Evolutionary conservation across 2,797 vertebrate genomes (phyloP).

Genomic region (Sebastes hubbsi): DNA sequence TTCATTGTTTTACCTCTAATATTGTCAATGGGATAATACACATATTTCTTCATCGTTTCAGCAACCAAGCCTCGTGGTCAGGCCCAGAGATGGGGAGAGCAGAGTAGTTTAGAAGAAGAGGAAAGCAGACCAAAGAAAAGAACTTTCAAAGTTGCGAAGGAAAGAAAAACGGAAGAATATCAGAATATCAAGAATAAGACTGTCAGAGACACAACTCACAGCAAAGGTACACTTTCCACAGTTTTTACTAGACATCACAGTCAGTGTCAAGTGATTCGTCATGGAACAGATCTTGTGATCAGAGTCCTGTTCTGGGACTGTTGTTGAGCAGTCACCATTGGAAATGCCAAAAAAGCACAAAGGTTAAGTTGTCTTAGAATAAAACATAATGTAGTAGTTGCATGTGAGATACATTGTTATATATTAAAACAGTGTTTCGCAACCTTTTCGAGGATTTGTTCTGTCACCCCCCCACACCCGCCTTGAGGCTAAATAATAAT

Average conservation of each 20-base stretch:
- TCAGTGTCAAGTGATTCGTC: neutral
- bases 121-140: neutral
- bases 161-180: neutral
- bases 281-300: neutral
- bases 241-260: neutral
- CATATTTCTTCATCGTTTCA: neutral
- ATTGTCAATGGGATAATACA: neutral
- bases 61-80: conserved; percentile 1
- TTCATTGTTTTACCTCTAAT: neutral
- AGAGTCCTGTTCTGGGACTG: neutral
- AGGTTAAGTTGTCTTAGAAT: neutral
- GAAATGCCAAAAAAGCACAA: neutral
- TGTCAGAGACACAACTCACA: neutral
- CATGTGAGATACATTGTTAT: too few species aligned
- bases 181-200: conserved; percentile 16
- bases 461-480: too few species aligned
- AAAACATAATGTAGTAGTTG: neutral
- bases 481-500: too few species aligned
- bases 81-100: neutral
- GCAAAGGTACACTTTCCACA: conserved; percentile 18
- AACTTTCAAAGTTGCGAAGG: too few species aligned
- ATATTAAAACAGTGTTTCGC: too few species aligned
- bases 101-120: conserved; percentile 55
- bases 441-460: too few species aligned
- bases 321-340: neutral